Percentiles rank a stretch among this genome's conserved stretches.
phyloP scores from a whole-genome alignment of 2,797 vertebrate species.

The Chanos chanos region DNA sequence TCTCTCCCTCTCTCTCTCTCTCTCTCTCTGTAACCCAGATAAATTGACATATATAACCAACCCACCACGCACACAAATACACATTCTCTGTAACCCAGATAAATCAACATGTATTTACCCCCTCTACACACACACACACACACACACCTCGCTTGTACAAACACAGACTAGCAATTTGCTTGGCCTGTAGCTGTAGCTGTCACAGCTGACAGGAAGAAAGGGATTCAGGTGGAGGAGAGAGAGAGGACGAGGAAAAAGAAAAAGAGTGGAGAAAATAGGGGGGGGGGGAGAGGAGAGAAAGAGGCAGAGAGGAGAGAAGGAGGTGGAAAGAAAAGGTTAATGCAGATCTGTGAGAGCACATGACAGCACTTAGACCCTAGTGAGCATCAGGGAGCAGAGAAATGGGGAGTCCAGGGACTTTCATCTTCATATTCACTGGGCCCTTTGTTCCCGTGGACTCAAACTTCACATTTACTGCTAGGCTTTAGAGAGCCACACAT shows the following conservation, averaged over 20 bases:
- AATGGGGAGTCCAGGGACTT: slow-evolving; percentile 52
- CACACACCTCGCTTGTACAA: slow-evolving; percentile 5
- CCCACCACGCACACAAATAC: not conserved
- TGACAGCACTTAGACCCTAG: slow-evolving; percentile 49
- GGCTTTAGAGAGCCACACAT: slow-evolving; percentile 46
- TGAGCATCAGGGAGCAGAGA: slow-evolving; percentile 25
- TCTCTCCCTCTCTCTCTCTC: no score
- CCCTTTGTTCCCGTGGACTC: slow-evolving; percentile 37
- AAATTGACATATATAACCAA: slow-evolving; percentile 1
- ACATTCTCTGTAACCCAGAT: not conserved
- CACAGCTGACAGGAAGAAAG: slow-evolving; percentile 21
- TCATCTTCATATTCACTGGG: slow-evolving; percentile 51
- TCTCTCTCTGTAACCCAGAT: no score
- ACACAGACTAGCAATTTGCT: slow-evolving; percentile 17
- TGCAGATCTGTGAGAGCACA: slow-evolving; percentile 50
- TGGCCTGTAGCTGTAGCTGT: not conserved
- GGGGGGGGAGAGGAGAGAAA: slow-evolving; percentile 11
- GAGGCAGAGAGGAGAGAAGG: not conserved
- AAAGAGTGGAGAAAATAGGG: slow-evolving; percentile 16
- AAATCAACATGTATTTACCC: not conserved
- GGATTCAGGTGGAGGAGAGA: not conserved
- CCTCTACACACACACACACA: not conserved
- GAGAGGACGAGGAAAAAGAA: not conserved
- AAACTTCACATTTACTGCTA: slow-evolving; percentile 53
- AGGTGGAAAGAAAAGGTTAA: slow-evolving; percentile 61